These are phyloP conservation scores for Megalopta genalis DNA, from an alignment of 1,140 invertebrate genomes.

Conservation along the genomic window DNA sequence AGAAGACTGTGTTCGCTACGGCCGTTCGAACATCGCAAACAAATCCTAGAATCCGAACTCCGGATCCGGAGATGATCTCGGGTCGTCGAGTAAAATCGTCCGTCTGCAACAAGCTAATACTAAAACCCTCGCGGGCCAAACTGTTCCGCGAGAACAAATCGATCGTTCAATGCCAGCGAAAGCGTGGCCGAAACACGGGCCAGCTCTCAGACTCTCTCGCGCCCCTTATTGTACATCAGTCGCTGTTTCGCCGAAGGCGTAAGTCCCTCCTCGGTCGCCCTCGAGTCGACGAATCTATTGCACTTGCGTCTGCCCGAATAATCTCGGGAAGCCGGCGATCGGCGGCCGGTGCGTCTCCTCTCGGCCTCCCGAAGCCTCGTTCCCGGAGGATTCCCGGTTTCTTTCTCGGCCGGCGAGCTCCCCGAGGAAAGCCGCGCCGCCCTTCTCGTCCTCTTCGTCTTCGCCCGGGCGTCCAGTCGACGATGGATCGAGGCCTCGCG, in stretches of 20 bases:
- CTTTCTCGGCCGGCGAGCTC: neutral
- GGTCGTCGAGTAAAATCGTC: too few species aligned
- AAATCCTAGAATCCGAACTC: too few species aligned
- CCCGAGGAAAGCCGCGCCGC: neutral
- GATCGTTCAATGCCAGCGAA: conserved; percentile 44
- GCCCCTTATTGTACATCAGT: conserved; percentile 32
- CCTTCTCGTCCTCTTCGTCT: neutral
- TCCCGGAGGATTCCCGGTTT: neutral
- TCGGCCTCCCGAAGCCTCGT: neutral
- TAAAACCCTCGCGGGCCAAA: too few species aligned
- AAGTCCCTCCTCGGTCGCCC: conserved; percentile 14
- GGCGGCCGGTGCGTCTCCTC: too few species aligned
- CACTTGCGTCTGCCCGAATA: conserved; percentile 26
- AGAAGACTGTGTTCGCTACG: too few species aligned
- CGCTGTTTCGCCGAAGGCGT: conserved; percentile 16
- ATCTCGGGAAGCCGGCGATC: neutral
- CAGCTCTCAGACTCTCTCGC: neutral
- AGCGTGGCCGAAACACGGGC: conserved; percentile 11
- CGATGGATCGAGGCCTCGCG: conserved; percentile 7
- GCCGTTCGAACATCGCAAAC: too few species aligned
- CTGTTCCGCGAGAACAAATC: neutral
- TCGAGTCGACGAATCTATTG: conserved; percentile 45
- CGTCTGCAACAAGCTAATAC: too few species aligned
- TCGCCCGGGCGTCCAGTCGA: conserved; percentile 2
- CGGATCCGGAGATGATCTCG: too few species aligned